Percentiles rank a stretch among this genome's conserved stretches.
Conservation (phyloP, 2,888 invertebrate genomes). For the Galeruca laticollis region DNA sequence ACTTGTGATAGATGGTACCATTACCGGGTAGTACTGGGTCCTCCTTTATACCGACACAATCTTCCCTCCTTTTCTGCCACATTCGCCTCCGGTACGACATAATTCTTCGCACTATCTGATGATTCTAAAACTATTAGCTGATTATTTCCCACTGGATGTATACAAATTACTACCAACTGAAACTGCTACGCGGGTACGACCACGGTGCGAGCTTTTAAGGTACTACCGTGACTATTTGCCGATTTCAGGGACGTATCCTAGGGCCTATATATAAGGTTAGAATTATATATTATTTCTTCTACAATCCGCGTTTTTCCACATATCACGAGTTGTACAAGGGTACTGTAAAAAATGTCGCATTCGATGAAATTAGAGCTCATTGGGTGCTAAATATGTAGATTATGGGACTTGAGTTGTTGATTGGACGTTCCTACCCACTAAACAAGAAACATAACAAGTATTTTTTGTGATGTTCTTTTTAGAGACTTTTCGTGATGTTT, state of each 20-base stretch:
- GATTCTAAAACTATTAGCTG: slow-evolving; percentile 50
- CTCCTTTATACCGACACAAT: slow-evolving; percentile 56
- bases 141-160: slow-evolving; percentile 52
- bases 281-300: no score
- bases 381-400: no score
- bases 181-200: slow-evolving; percentile 25
- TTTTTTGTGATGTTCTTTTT: no score
- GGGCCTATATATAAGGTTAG: no score
- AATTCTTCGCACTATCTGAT: slow-evolving; percentile 45
- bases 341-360: no score
- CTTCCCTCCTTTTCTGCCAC: slow-evolving; percentile 34
- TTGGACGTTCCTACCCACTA: no score
- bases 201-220: slow-evolving; percentile 31
- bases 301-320: no score
- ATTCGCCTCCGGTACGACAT: slow-evolving; percentile 34
- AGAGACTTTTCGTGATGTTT: no score
- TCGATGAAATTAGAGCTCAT: no score
- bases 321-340: no score
- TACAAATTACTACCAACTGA: slow-evolving; percentile 46
- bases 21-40: slow-evolving; percentile 53
- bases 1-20: slow-evolving; percentile 58
- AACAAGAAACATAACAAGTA: no score
- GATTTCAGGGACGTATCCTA: slow-evolving; percentile 17
- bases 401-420: no score
- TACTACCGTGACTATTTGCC: slow-evolving; percentile 25